Percentiles rank a stretch among this genome's conserved stretches.
phyloP scores from a whole-genome alignment of 2,888 invertebrate genomes.

The Mesoligia furuncula region DNA sequence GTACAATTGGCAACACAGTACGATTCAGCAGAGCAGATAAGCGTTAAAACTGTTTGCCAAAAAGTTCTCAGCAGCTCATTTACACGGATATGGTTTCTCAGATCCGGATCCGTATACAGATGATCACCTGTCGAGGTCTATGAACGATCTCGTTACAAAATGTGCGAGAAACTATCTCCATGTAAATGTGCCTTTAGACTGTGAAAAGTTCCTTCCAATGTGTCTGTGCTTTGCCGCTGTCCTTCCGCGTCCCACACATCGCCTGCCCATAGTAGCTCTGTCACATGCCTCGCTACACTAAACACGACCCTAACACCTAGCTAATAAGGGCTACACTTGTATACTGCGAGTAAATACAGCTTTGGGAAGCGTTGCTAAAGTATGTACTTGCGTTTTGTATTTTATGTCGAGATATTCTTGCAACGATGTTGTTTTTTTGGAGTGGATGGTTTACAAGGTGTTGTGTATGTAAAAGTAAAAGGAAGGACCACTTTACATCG shows the following conservation, averaged over 20 bases:
- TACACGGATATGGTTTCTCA: background rate
- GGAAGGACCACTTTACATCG: background rate
- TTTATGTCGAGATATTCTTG: constrained; percentile 18
- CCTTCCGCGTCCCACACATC: constrained; percentile 85
- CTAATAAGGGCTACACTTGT: constrained; percentile 77
- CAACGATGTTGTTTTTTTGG: constrained; percentile 8
- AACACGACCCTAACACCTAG: constrained; percentile 84
- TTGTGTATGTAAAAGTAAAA: background rate
- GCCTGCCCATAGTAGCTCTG: constrained; percentile 87
- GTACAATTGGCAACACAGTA: background rate
- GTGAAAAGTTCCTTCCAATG: constrained; percentile 60
- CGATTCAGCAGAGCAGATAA: background rate
- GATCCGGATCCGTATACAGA: background rate
- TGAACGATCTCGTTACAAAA: background rate
- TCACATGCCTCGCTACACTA: constrained; percentile 89
- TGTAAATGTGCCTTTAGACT: background rate
- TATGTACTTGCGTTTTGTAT: constrained; percentile 43
- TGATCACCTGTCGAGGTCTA: too few relatives aligned
- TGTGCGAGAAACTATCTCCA: background rate
- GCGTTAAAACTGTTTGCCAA: constrained; percentile 8
- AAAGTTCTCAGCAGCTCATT: background rate
- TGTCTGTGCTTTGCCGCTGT: constrained; percentile 85
- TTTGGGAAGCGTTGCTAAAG: constrained; percentile 68
- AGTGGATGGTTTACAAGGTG: constrained; percentile 48
- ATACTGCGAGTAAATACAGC: constrained; percentile 65